Conservation (phyloP, 2,113 vertebrate species). For the Myotis brandtii region DNA sequence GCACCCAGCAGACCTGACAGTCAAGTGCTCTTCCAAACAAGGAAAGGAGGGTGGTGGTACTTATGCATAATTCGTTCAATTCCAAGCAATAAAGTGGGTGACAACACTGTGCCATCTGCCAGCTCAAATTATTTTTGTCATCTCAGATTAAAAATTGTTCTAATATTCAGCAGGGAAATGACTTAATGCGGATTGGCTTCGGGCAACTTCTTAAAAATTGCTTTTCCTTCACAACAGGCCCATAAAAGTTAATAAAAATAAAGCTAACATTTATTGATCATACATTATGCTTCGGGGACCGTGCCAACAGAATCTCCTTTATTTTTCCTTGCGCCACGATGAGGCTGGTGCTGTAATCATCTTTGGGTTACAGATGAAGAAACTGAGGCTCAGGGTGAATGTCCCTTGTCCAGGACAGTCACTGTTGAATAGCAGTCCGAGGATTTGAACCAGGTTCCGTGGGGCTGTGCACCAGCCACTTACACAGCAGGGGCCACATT, state of each 20-base stretch:
- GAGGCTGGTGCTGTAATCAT: neutral
- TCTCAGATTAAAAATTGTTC: conserved; percentile 75
- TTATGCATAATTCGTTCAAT: conserved; percentile 53
- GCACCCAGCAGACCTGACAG: neutral
- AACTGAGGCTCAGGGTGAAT: neutral
- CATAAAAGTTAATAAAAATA: conserved; percentile 48
- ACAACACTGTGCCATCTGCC: conserved; percentile 74
- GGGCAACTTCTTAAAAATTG: conserved; percentile 61
- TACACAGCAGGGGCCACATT: accelerated
- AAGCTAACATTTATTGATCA: conserved; percentile 26
- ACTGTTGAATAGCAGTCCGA: neutral
- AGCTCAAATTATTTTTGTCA: conserved; percentile 79
- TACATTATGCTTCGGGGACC: neutral
- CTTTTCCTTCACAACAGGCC: conserved; percentile 46
- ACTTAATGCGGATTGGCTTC: conserved; percentile 55
- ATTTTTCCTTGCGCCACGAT: neutral
- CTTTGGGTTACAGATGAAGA: neutral
- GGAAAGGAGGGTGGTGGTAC: neutral
- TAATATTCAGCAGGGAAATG: conserved; percentile 74
- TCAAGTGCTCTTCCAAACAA: conserved; percentile 14
- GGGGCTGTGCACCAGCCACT: neutral
- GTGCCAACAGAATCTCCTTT: neutral
- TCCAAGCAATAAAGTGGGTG: conserved; percentile 63
- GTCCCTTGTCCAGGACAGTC: neutral
- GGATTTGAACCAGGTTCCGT: neutral